phyloP scores from a whole-genome alignment of 2,888 invertebrate species.

The Drosophila nigricruria region DNA sequence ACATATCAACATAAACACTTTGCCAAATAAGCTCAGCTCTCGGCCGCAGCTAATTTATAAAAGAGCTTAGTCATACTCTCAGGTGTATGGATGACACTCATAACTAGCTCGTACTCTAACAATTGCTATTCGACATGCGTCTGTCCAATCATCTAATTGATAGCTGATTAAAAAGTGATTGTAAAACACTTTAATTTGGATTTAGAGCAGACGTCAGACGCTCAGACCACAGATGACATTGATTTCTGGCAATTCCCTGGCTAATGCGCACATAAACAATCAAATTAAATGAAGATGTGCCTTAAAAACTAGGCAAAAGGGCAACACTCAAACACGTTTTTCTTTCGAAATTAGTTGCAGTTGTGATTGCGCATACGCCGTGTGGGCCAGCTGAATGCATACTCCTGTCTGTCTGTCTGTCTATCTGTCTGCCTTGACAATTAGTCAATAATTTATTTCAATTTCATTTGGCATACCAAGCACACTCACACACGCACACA shows the following conservation, averaged over 20 bases:
- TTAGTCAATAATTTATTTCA: constrained; percentile 84
- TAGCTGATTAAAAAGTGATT: constrained; percentile 35
- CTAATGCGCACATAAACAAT: constrained; percentile 62
- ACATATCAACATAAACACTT: neutral
- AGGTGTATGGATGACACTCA: constrained; percentile 18
- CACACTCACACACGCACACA: constrained; percentile 33
- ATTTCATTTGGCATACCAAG: constrained; percentile 78
- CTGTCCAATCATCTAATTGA: constrained; percentile 44
- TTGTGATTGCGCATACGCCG: constrained; percentile 59
- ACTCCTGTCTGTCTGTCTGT: constrained; percentile 3
- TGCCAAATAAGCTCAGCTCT: neutral
- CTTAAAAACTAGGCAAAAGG: constrained; percentile 14
- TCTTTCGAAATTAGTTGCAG: constrained; percentile 63
- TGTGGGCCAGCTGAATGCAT: constrained; percentile 12
- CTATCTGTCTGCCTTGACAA: constrained; percentile 75
- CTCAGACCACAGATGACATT: constrained; percentile 37
- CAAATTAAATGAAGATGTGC: constrained; percentile 65
- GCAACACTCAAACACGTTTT: constrained; percentile 33
- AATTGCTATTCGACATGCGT: constrained; percentile 1
- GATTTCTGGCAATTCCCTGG: constrained; percentile 62
- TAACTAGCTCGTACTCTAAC: neutral
- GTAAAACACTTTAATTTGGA: constrained; percentile 33
- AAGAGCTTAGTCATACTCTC: constrained; percentile 23
- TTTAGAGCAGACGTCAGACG: constrained; percentile 11
- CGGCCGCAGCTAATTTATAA: constrained; percentile 21